phyloP scores from a whole-genome alignment of 1,140 invertebrate species.

The Chymomyza costata region DNA sequence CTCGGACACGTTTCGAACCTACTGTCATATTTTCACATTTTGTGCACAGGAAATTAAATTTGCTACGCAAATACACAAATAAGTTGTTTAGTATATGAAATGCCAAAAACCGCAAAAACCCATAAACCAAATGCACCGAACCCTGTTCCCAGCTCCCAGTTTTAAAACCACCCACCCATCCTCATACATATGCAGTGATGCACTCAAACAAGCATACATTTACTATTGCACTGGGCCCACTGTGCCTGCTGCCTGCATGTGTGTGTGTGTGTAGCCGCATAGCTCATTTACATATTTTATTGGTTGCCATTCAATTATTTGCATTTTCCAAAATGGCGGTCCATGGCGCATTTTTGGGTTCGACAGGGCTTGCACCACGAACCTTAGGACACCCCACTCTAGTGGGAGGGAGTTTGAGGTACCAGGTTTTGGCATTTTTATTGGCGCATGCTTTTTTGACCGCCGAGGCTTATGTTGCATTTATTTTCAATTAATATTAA shows the following conservation, averaged over 20 bases:
- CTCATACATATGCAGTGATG: neutral
- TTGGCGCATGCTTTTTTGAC: slow-evolving; percentile 37
- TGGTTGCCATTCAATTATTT: slow-evolving; percentile 71
- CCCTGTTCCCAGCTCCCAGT: no score
- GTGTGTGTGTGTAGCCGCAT: slow-evolving; percentile 30
- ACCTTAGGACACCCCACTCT: neutral
- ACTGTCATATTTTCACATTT: slow-evolving; percentile 37
- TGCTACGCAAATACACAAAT: slow-evolving; percentile 38
- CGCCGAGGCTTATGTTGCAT: slow-evolving; percentile 58
- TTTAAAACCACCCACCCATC: no score
- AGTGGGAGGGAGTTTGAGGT: no score
- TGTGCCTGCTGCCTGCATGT: slow-evolving; percentile 1
- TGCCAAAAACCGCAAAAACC: slow-evolving; percentile 16
- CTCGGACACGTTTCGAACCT: slow-evolving; percentile 10
- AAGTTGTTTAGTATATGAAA: slow-evolving; percentile 38
- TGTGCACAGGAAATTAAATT: slow-evolving; percentile 48
- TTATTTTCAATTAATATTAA: slow-evolving; percentile 74
- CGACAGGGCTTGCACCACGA: slow-evolving; percentile 1
- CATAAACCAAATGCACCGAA: neutral
- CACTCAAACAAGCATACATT: neutral
- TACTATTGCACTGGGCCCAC: neutral
- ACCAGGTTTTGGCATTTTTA: neutral
- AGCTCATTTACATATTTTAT: slow-evolving; percentile 71
- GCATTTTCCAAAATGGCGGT: slow-evolving; percentile 45
- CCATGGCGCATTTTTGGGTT: slow-evolving; percentile 34